Conservation (phyloP, 1,140 invertebrate genomes). For the Magallana angulata region DNA sequence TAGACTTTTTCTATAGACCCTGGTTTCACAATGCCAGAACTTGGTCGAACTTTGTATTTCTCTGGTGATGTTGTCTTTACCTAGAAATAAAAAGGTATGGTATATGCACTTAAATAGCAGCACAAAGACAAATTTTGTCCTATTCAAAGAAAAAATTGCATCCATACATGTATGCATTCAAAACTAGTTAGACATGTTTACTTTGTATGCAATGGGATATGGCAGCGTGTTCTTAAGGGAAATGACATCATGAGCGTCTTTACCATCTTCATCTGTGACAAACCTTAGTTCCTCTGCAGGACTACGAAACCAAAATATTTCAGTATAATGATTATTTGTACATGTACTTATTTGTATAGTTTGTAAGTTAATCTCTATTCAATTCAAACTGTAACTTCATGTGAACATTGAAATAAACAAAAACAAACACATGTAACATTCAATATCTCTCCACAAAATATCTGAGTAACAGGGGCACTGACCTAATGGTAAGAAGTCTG, state of each 20-base stretch:
- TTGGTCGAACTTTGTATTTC: constrained; percentile 93
- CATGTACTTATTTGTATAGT: not conserved
- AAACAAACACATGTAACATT: too few relatives aligned
- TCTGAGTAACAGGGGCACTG: not conserved
- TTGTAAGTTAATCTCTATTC: not conserved
- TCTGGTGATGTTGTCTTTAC: constrained; percentile 91
- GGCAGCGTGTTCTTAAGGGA: constrained; percentile 86
- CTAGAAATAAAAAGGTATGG: constrained; percentile 79
- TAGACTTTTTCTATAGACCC: constrained; percentile 78
- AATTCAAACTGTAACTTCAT: too few relatives aligned
- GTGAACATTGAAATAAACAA: too few relatives aligned
- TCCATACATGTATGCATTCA: too few relatives aligned
- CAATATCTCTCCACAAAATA: too few relatives aligned
- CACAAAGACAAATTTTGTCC: too few relatives aligned
- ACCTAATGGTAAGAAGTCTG: constrained; percentile 25
- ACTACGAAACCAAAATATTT: constrained; percentile 56
- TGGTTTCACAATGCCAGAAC: constrained; percentile 86
- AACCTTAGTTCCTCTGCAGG: constrained; percentile 75
- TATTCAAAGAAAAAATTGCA: too few relatives aligned
- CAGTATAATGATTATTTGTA: too few relatives aligned
- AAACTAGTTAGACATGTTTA: constrained; percentile 42
- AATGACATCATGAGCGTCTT: constrained; percentile 73
- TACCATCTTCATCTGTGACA: constrained; percentile 59
- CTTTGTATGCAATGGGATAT: constrained; percentile 87
- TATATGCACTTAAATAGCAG: too few relatives aligned